These are phyloP conservation scores for Chroicocephalus ridibundus DNA, from an alignment of 2,113 vertebrate genomes.

Conservation along the genomic window DNA sequence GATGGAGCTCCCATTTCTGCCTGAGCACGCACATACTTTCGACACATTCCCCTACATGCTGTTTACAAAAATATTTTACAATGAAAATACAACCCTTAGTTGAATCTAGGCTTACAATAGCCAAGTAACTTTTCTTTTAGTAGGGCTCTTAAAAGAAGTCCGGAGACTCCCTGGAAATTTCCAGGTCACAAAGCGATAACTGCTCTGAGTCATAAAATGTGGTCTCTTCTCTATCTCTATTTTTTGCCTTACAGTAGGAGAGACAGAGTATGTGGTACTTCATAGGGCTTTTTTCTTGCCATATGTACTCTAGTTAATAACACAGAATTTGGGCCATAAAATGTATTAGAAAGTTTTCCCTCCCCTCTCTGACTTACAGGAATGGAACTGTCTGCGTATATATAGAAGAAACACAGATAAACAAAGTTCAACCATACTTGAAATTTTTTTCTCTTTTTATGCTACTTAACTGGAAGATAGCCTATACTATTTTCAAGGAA, in stretches of 20 bases:
- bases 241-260: not conserved
- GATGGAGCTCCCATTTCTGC: not conserved
- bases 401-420: not conserved
- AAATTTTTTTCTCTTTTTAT: not conserved
- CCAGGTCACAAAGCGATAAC: not conserved
- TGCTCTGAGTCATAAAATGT: not conserved
- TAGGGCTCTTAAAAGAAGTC: not conserved
- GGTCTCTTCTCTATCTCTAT: not conserved
- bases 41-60: not conserved
- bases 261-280: not conserved
- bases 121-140: not conserved
- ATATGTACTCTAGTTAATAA: not conserved
- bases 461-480: not conserved
- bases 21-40: not conserved
- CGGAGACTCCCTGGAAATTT: not conserved
- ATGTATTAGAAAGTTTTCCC: not conserved
- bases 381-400: not conserved
- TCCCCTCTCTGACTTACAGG: not conserved
- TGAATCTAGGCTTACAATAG: not conserved
- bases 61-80: not conserved
- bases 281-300: fast-evolving
- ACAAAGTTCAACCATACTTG: not conserved
- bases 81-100: not conserved
- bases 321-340: not conserved
- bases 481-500: not conserved